Conservation (phyloP, 2,797 vertebrate genomes). For the Triplophysa bombifrons region DNA sequence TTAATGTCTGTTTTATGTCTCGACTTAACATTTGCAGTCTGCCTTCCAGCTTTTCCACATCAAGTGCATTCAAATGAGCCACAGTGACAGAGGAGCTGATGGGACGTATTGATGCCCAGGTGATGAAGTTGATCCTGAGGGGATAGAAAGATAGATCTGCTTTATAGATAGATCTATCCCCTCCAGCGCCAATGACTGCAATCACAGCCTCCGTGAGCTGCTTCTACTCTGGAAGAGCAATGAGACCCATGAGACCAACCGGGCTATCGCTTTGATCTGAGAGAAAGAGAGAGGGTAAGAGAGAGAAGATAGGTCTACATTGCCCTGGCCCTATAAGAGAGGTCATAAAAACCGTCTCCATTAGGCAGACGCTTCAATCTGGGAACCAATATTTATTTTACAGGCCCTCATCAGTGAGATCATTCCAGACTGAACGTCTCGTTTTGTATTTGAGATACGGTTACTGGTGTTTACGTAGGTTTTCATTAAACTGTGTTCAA, state of each 20-base stretch:
- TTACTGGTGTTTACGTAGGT: constrained; percentile 12
- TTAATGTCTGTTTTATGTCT: background rate
- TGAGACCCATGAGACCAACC: constrained; percentile 63
- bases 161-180: constrained; percentile 58
- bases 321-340: constrained; percentile 63
- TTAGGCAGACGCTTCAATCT: constrained; percentile 64
- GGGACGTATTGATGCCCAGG: constrained; percentile 40
- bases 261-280: constrained; percentile 39
- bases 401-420: constrained; percentile 52
- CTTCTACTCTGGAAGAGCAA: constrained; percentile 71
- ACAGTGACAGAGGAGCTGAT: constrained; percentile 39
- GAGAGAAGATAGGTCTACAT: constrained; percentile 51
- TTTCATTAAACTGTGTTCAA: constrained; percentile 28
- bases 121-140: constrained; percentile 41
- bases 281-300: constrained; percentile 30
- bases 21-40: background rate
- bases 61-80: constrained; percentile 47
- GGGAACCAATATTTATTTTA: constrained; percentile 70
- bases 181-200: constrained; percentile 69
- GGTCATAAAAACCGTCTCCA: constrained; percentile 65
- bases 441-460: constrained; percentile 34
- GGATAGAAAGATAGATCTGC: constrained; percentile 60
- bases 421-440: constrained; percentile 37
- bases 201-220: constrained; percentile 70
- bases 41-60: constrained; percentile 43